phyloP scores from a whole-genome alignment of 2,888 invertebrate species.

The Volucella inanis region DNA sequence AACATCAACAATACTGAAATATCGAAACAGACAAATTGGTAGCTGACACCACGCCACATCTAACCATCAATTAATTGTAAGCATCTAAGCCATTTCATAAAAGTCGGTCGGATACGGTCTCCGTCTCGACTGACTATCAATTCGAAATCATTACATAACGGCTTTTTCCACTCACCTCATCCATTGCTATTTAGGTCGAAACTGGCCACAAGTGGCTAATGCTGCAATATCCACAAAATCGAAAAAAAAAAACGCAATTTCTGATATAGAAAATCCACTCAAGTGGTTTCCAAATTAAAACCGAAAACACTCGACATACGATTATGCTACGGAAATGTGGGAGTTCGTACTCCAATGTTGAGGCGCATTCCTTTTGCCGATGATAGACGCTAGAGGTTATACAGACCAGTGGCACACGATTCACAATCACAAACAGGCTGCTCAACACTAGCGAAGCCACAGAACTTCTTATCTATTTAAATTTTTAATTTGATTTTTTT shows the following conservation, averaged over 20 bases:
- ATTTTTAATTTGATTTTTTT: slow-evolving; percentile 1
- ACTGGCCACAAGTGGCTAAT: slow-evolving; percentile 45
- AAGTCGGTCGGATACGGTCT: background rate
- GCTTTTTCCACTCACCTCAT: slow-evolving; percentile 62
- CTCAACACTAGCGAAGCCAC: slow-evolving; percentile 36
- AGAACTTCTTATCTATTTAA: slow-evolving; percentile 67
- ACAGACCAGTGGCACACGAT: slow-evolving; percentile 1
- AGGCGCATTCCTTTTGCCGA: slow-evolving; percentile 23
- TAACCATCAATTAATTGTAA: background rate
- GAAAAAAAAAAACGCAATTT: slow-evolving; percentile 19
- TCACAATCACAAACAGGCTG: background rate
- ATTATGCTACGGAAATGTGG: no score
- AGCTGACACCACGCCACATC: background rate
- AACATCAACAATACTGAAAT: background rate
- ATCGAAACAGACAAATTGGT: background rate
- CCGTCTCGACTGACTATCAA: background rate
- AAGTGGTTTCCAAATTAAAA: slow-evolving; percentile 47
- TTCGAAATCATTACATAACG: slow-evolving; percentile 50
- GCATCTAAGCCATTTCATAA: slow-evolving; percentile 11
- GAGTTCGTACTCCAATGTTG: slow-evolving; percentile 29
- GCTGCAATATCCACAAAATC: slow-evolving; percentile 37
- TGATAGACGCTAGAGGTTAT: slow-evolving; percentile 19
- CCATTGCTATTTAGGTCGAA: slow-evolving; percentile 66
- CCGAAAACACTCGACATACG: slow-evolving; percentile 15
- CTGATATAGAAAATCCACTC: background rate